These are phyloP conservation scores for Tachypleus tridentatus DNA, from an alignment of 1,140 invertebrate species.

Conservation along the genomic window DNA sequence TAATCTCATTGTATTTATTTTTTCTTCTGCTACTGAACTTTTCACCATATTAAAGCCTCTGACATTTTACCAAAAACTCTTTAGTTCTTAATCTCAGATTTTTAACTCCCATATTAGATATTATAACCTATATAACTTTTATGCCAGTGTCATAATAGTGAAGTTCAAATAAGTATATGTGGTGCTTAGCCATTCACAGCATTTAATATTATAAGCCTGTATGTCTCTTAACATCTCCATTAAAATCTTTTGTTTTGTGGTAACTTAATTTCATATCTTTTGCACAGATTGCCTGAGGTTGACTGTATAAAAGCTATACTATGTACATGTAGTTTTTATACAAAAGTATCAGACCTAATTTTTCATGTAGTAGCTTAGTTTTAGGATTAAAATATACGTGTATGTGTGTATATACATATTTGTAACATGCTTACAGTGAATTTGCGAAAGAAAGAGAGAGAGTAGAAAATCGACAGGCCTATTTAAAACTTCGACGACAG, in stretches of 20 bases:
- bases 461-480: conserved; percentile 99
- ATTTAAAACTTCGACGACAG: conserved; percentile 96
- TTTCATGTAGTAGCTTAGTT: background rate
- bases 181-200: too few species aligned
- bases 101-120: too few species aligned
- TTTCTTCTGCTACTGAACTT: too few species aligned
- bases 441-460: conserved; percentile 99
- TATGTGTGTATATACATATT: background rate
- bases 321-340: background rate
- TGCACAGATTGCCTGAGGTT: background rate
- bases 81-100: too few species aligned
- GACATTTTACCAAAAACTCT: too few species aligned
- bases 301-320: background rate
- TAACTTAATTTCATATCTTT: background rate
- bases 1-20: too few species aligned
- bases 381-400: background rate
- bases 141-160: too few species aligned
- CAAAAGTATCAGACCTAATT: background rate
- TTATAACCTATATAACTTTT: too few species aligned
- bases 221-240: too few species aligned
- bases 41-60: too few species aligned
- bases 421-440: conserved; percentile 56
- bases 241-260: background rate
- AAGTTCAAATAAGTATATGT: too few species aligned
- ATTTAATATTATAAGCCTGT: too few species aligned